Conservation (phyloP, 1,140 invertebrate species). For the Apis dorsata region DNA sequence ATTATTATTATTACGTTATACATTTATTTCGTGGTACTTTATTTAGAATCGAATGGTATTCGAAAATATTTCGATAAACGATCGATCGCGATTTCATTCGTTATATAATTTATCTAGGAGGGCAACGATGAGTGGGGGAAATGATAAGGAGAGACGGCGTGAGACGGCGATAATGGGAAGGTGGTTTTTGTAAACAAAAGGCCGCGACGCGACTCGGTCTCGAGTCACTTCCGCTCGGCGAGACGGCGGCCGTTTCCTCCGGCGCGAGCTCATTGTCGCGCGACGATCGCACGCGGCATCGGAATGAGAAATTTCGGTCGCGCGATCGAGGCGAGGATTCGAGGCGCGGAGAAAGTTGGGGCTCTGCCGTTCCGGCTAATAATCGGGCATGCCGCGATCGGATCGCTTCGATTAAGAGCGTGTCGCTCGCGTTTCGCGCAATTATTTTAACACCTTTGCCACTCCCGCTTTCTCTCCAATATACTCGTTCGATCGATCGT, state of each 20-base stretch:
- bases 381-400: not conserved
- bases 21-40: not conserved
- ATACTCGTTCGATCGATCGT: not conserved
- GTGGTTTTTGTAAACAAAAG: slow-evolving; percentile 44
- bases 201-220: slow-evolving; percentile 30
- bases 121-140: not conserved
- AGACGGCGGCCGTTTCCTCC: slow-evolving; percentile 59
- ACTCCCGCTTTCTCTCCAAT: not conserved
- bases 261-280: slow-evolving; percentile 49
- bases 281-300: not conserved
- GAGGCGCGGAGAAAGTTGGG: slow-evolving; percentile 27
- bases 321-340: slow-evolving; percentile 58
- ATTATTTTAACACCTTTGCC: not conserved
- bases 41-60: not conserved
- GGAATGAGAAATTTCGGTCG: not conserved
- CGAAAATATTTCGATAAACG: no score
- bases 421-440: no score
- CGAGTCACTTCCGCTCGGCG: slow-evolving; percentile 59
- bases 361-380: not conserved
- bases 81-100: no score
- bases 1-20: not conserved
- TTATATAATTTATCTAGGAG: no score
- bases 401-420: slow-evolving; percentile 4
- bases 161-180: slow-evolving; percentile 7
- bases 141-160: not conserved